Base-by-base conservation (phyloP, 2,888 invertebrate genomes). In the Aphodius granarius region DNA sequence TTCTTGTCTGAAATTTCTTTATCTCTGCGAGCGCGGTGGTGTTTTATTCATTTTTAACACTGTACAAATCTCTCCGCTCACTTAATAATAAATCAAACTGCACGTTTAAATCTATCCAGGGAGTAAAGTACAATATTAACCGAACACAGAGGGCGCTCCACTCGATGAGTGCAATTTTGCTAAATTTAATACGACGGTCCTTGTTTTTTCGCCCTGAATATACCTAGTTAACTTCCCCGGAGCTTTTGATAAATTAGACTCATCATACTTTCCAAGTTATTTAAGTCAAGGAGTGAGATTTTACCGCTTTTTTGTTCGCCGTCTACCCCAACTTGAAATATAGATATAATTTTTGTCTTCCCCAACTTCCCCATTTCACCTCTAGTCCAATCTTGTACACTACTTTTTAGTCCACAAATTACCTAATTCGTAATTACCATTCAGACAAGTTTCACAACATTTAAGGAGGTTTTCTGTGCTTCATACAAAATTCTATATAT, bases 1-100 rank as follows among this genome's bases (percentile, higher is more conserved):
- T 86, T 86, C 84, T 84, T 85, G 83, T 84, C 84, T 85, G 84
- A 84, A 85, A 84, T 85, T 84, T 85, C 84, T 84, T 84, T 85
- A 84, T 85, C 83, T 84, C 82, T 83, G 43, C 43, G 43, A 6
- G 43, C 43, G 43, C 43, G 43, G 43, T 13, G 43, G 43, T 43
- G 43, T 43, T 43, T 43, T 43, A 43, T 43, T 43, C 43, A 43
- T 43, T 43, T 43, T 43, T 43, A 43, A 43, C 43, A 43, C 9
- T 43, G 43, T 43, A 43, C 43, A 43, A 43, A 43, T 83, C 82
- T 80, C 80, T 80, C 81, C 82, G n/a, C 68, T 1, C n/a, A n/a
- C 22, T 68, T 19, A 68, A 19, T 19, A 68, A 68, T 68, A 68
- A 68, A 68, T 68, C 68, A 68, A 68, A 68, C 21, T 68, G 22